Evolutionary conservation across 2,797 vertebrate genomes (phyloP), one percentile per base, ranked within the genome.

Genomic region (Onychomys leucogaster): DNA sequence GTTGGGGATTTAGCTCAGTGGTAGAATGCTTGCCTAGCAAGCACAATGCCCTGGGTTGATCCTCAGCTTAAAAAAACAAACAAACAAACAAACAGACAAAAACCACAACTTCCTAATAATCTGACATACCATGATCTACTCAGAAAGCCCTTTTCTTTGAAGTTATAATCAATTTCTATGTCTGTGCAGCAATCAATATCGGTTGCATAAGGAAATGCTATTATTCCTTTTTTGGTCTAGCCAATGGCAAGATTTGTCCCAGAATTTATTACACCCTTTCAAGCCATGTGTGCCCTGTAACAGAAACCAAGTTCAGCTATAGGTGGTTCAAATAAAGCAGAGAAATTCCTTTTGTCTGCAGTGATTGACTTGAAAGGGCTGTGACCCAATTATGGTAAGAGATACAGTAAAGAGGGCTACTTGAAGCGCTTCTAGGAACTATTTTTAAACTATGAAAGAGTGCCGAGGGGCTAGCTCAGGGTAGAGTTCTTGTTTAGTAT

Each of bases 91-190:
- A 21, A 21, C 8, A 69, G 41, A 75, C 8, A 52, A 80, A 78
- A 78, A 80, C 16, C 16, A 83, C n/a, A 32, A 55, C 34, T 82
- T 59, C 69, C 34, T 4, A 19, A 55, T 77, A 32, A 46, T 81
- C 52, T 49, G 32, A 91, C 76, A 89, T 77, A 55, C 43, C 57
- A 5, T 91, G 43, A 52, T 37, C 77, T 93, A 95, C 52, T 55
- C 59, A 88, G 41, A 91, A 96, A 46, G 63, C 32, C 69, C 16
- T 76, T 80, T 96, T 91, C n/a, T 81, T 55, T 63, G 89, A 63
- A 6, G 32, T 46, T 80, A 67, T 3, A 67, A 61, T 3, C 82
- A 75, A 52, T 87, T 59, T 95, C 75, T 57, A 37, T 77, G 63
- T 57, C 52, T 32, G 1, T 77, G 43, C n/a, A 55, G 49, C 71